Base-by-base conservation (phyloP, 2,888 invertebrate species). In the Yponomeuta sedellus region DNA sequence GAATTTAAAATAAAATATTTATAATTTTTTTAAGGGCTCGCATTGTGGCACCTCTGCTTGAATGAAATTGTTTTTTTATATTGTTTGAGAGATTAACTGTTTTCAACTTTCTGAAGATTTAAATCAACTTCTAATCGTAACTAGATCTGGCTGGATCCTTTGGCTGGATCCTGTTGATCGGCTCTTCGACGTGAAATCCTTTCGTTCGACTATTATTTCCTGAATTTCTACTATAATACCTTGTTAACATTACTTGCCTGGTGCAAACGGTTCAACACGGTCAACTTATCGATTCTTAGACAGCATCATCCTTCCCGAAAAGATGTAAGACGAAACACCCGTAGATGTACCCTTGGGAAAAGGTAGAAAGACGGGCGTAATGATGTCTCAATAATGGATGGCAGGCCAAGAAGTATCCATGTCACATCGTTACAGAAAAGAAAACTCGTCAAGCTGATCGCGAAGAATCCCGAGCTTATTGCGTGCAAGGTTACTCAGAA, bases 401-500 rank as follows among this genome's bases (percentile, higher is more conserved):
- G 71, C 67, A 81, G 79, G 68, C 77, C 77, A 71, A 79, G 86
- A 73, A 74, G 79, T 65, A 75, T 77, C 19, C 85, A 88, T 73
- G 79, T 82, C 59, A 82, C 83, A 57, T 73, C 77, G 56, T 78
- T 76, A 62, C 90, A 90, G 71, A 90, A 88, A 72, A 85, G 84
- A 72, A 88, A 83, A 72, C 77, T 90, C 1, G 77, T 88, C 66
- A 82, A 86, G 71, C 74, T 85, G 64, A 79, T 89, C 68, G 73
- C 83, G 16, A 82, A 85, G 72, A 77, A 88, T 70, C 89, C 90
- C 6, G 78, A 86, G 64, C 71, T 90, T 66, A 80, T 87, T 68
- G 73, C 82, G 10, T 80, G 80, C 63, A 88, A 81, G 78, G 77
- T 82, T 22, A 81, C 82, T 8, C 80, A 83, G 67, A 81, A 79